These are phyloP conservation scores for Protaetia brevitarsis DNA, from an alignment of 1,140 invertebrate species.

Conservation along the genomic window DNA sequence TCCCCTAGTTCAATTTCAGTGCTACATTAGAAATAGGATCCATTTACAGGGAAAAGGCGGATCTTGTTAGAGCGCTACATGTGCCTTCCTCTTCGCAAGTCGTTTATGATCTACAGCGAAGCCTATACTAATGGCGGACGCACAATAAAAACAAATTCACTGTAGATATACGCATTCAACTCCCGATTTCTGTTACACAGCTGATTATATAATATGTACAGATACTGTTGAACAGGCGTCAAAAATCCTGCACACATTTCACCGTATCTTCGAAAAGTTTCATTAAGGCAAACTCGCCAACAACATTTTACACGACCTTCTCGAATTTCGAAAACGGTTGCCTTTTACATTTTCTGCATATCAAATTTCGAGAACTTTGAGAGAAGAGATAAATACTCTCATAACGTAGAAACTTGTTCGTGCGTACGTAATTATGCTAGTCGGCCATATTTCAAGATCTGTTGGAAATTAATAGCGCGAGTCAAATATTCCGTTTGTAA, in stretches of 20 bases:
- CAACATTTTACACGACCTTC: not conserved
- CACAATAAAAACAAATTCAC: not conserved
- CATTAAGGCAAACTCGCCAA: not conserved
- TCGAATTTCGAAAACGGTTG: not conserved
- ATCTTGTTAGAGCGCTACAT: conserved; percentile 8
- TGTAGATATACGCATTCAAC: not conserved
- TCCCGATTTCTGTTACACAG: no score
- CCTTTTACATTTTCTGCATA: conserved; percentile 11
- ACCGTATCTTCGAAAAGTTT: not conserved
- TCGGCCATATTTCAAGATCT: conserved; percentile 4
- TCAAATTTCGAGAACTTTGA: not conserved
- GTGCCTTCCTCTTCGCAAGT: not conserved
- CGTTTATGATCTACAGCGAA: not conserved
- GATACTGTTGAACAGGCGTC: not conserved
- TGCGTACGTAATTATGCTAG: not conserved
- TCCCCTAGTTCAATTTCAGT: not conserved
- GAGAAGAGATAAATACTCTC: not conserved
- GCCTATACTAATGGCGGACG: not conserved
- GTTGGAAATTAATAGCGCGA: conserved; percentile 4
- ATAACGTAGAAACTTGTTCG: not conserved
- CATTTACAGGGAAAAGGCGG: conserved; percentile 5
- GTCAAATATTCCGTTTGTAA: not conserved
- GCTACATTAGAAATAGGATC: conserved; percentile 10
- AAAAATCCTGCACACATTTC: not conserved
- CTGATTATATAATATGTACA: not conserved